Percentiles rank a stretch among this genome's conserved stretches.
Conservation (phyloP, 2,888 invertebrate genomes). For the Colletes collaris region DNA sequence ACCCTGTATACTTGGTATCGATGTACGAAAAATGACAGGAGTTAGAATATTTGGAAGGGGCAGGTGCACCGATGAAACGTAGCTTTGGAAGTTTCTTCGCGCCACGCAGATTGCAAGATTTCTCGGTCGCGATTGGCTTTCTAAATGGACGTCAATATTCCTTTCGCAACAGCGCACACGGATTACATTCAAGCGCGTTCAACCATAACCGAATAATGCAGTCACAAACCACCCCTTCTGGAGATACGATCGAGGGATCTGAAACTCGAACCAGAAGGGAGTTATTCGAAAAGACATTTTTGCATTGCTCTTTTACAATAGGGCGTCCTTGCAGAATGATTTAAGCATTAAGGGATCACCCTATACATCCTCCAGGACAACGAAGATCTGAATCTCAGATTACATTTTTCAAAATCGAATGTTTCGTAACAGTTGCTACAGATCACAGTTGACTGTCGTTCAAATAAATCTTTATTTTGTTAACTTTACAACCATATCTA, state of each 20-base stretch:
- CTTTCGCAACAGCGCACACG: constrained; percentile 13
- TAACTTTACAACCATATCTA: too few species aligned
- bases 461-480: too few species aligned
- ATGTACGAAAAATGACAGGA: too few species aligned
- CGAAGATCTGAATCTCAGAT: too few species aligned
- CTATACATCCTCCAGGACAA: too few species aligned
- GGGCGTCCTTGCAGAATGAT: not conserved
- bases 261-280: constrained; percentile 19
- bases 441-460: too few species aligned
- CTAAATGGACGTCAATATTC: constrained; percentile 30
- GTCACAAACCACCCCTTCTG: constrained; percentile 41
- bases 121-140: constrained; percentile 1
- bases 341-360: not conserved
- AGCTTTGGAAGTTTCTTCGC: not conserved
- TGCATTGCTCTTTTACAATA: not conserved
- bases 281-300: constrained; percentile 28
- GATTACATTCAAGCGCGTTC: constrained; percentile 27
- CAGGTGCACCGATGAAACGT: too few species aligned
- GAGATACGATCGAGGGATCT: constrained; percentile 37
- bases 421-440: too few species aligned
- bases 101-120: too few species aligned
- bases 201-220: constrained; percentile 33
- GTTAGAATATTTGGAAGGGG: too few species aligned
- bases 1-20: too few species aligned
- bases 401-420: too few species aligned